Percentiles rank a stretch among this genome's conserved stretches.
Conservation (phyloP, 2,797 vertebrate species). For the Phyllotis vaccarum region DNA sequence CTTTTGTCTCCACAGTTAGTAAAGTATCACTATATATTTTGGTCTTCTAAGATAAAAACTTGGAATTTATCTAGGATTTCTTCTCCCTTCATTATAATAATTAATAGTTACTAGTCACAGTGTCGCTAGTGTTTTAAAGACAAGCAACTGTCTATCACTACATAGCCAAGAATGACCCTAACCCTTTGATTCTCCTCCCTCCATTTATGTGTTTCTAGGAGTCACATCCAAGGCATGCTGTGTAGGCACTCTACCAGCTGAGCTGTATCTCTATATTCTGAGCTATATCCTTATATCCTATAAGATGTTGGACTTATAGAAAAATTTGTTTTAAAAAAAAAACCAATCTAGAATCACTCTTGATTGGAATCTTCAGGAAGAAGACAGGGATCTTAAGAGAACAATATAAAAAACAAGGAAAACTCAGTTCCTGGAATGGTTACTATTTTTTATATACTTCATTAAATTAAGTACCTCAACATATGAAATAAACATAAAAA, state of each 20-base stretch:
- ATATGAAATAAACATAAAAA: constrained; percentile 43
- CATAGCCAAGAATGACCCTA: not conserved
- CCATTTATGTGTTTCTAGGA: not conserved
- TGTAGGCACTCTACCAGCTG: not conserved
- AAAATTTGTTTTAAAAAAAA: constrained; percentile 54
- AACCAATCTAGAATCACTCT: constrained; percentile 34
- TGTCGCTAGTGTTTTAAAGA: not conserved
- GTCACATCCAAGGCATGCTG: not conserved
- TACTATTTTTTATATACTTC: not conserved
- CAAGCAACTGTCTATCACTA: not conserved
- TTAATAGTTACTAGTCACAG: constrained; percentile 24
- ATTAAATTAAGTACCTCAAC: constrained; percentile 27
- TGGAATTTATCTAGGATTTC: constrained; percentile 4
- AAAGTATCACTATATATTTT: not conserved
- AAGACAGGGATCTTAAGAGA: constrained; percentile 39
- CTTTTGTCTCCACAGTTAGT: constrained; percentile 41
- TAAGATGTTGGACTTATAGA: not conserved
- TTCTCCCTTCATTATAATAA: constrained; percentile 52
- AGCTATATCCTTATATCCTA: not conserved
- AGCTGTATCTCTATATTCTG: not conserved
- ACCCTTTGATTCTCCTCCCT: not conserved
- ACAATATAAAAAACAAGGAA: constrained; percentile 38
- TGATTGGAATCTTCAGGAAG: constrained; percentile 61
- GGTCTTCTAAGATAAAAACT: not conserved
- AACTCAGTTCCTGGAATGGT: not conserved